Evolutionary conservation across 2,888 invertebrate species (phyloP), one percentile per base, ranked within the genome.

Genomic region (Ditula angustiorana): DNA sequence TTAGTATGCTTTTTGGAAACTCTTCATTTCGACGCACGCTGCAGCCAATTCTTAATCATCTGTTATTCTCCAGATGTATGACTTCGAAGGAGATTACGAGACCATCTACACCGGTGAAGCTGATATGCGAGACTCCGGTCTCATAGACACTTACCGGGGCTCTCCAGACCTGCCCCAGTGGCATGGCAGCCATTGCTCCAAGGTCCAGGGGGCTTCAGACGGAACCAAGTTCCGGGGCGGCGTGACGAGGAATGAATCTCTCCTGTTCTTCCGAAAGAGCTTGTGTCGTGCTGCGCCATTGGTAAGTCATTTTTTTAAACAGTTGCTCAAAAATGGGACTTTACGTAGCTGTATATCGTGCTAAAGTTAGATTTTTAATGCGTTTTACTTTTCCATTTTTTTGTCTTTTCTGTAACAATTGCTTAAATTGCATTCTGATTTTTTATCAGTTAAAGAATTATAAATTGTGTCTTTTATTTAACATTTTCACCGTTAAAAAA

Each of bases 161-260:
- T 94, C 95, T 0, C 94, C 94, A 0, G 94, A 95, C 74, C 89
- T 98, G 3, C 95, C 96, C 0, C 97, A 97, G 66, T 98, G 98
- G 98, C 68, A 94, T 0, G 95, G 94, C 0, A 94, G 95, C 47
- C 95, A 95, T 62, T 98, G 98, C 80, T 96, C 96, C 49, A 95
- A 95, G 74, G 94, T 98, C 5, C 94, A 95, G 66, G 94, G 95
- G 23, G 95, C 97, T 0, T 97, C 97, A 0, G 98, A 98, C 79
- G 98, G 97, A 1, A 96, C 96, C 13, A 98, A 97, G 83, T 98
- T 97, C 83, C 94, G 93, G 19, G 95, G 97, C 11, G 94, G 94
- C 56, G 93, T 97, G 0, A 77, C 92, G 23, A 94, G 93, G 11
- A 95, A 96, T 67, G 96, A 97, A 11, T 93, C 94, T 0, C 82